Evolutionary conservation across 2,888 invertebrate genomes (phyloP), one percentile per base, ranked within the genome.

Genomic region (Calameuta idolon): DNA sequence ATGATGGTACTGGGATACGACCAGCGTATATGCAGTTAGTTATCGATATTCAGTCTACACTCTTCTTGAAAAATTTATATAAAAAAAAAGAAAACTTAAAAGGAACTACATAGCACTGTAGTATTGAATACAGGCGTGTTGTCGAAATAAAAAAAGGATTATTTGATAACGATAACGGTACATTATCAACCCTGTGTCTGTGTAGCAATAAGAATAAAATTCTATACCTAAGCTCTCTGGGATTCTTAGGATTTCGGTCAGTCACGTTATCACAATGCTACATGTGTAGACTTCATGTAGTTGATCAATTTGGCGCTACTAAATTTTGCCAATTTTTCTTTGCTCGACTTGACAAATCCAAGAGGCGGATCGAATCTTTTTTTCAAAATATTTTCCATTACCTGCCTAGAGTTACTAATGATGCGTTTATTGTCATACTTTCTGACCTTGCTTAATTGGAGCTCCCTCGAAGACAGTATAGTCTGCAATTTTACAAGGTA

Each of bases 341-440:
- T 73, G n/a, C 40, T 69, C 30, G n/a, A 69, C 11, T n/a, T 34
- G 4, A 75, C 12, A 11, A 86, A 31, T 79, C 74, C 81, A 69
- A 89, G 84, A 2, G 85, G 80, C 9, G 89, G 89, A 77, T 85
- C 78, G 81, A 90, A 90, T 77, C 83, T 73, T 11, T 81, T 76
- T 69, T 33, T 33, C 11, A 90, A 79, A 12, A 89, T 77, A 15
- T 73, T 76, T 75, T 69, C 77, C 55, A 88, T 71, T 34, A 81
- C 30, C 31, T 15, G 30, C 79, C 78, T 83, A 75, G 77, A 75
- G n/a, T 35, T 9, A 1, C 68, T 71, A 82, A 76, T 69, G 23
- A 23, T 23, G 23, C 0, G 2, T 23, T 15, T 55, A 15, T 55
- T 55, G 55, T 55, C 55, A 55, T 55, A 23, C 2, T 55, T 55